Percentiles rank a stretch among this genome's conserved stretches.
Conservation (phyloP, 2,797 vertebrate species). For the Ptychadena robeensis region DNA sequence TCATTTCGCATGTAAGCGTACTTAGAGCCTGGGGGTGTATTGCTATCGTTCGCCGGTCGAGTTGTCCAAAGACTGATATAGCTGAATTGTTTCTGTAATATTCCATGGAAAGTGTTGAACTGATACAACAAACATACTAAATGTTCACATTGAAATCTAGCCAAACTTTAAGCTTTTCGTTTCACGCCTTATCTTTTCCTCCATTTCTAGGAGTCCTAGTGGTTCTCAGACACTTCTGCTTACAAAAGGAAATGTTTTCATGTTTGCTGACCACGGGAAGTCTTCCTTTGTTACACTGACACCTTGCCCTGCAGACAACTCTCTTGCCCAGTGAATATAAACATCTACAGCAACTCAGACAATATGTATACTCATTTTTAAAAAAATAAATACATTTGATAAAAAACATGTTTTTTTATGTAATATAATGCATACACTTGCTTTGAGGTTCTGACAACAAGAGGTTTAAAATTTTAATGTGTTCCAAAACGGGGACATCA, state of each 20-base stretch:
- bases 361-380: too few relatives aligned
- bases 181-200: slow-evolving; percentile 51
- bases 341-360: background rate
- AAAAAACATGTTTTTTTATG: too few relatives aligned
- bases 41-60: too few relatives aligned
- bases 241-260: slow-evolving; percentile 57
- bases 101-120: background rate
- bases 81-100: background rate
- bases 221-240: slow-evolving; percentile 33
- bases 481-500: too few relatives aligned
- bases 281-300: slow-evolving; percentile 12
- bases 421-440: too few relatives aligned
- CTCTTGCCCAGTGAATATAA: background rate
- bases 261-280: slow-evolving; percentile 18
- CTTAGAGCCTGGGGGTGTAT: too few relatives aligned
- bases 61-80: too few relatives aligned
- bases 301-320: background rate
- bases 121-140: slow-evolving; percentile 4
- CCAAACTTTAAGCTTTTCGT: slow-evolving; percentile 34
- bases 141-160: slow-evolving; percentile 26
- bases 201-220: slow-evolving; percentile 16
- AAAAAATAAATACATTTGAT: too few relatives aligned
- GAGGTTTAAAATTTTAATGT: too few relatives aligned
- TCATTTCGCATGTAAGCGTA: too few relatives aligned
- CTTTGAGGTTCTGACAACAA: too few relatives aligned